phyloP scores from a whole-genome alignment of 2,797 vertebrate species.

The Neopelma chrysocephalum region DNA sequence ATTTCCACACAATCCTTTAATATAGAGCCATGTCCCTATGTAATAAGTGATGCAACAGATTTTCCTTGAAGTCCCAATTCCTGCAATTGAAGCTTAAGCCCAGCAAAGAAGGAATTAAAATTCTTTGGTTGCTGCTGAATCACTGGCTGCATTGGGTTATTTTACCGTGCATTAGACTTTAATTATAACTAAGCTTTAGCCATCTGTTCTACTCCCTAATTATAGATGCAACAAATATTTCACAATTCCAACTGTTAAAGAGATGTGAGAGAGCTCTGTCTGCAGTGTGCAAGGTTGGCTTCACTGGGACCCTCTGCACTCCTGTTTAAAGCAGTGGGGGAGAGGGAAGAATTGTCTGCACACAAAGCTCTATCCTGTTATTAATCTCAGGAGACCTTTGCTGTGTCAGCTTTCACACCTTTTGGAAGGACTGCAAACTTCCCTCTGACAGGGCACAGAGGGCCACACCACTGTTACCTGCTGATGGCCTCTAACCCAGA shows the following conservation, averaged over 20 bases:
- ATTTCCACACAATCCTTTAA: slow-evolving; percentile 54
- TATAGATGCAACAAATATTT: slow-evolving; percentile 76
- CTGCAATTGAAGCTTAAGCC: slow-evolving; percentile 55
- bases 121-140: slow-evolving; percentile 62
- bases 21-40: slow-evolving; percentile 12
- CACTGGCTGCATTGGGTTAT: slow-evolving; percentile 71
- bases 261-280: slow-evolving; percentile 56
- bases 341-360: background rate
- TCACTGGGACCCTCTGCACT: background rate
- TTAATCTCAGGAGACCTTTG: background rate
- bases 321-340: background rate
- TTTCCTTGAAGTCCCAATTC: slow-evolving; percentile 54
- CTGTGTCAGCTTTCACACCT: background rate
- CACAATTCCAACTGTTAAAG: slow-evolving; percentile 72
- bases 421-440: background rate
- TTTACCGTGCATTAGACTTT: slow-evolving; percentile 75
- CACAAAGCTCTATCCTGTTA: background rate
- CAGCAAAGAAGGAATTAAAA: slow-evolving; percentile 65
- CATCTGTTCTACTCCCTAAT: slow-evolving; percentile 78
- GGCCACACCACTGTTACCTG: background rate
- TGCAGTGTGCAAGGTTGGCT: background rate
- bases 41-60: slow-evolving; percentile 55
- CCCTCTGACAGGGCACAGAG: background rate
- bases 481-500: background rate
- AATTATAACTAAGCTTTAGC: slow-evolving; percentile 75